phyloP scores from a whole-genome alignment of 2,797 vertebrate genomes.

The Schizothorax lantsangensis region DNA sequence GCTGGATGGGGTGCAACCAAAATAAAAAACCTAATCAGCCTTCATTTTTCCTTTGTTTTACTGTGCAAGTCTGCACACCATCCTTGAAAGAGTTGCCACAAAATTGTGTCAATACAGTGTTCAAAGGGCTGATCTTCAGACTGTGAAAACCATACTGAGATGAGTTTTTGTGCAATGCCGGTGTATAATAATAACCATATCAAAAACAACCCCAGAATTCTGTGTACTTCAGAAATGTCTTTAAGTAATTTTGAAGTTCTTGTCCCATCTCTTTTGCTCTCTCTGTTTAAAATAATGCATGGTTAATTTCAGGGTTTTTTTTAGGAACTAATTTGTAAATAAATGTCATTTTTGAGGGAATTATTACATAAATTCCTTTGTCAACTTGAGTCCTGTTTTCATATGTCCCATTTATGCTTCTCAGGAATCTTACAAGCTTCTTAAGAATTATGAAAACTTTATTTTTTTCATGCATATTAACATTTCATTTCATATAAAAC shows the following conservation, averaged over 20 bases:
- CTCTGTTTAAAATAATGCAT: background rate
- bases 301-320: background rate
- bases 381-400: background rate
- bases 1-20: background rate
- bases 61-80: background rate
- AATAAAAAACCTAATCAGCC: background rate
- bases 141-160: background rate
- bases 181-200: background rate
- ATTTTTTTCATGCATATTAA: slow-evolving; percentile 26
- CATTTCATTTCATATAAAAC: background rate
- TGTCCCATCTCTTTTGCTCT: background rate
- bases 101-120: background rate
- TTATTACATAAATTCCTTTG: slow-evolving; percentile 19
- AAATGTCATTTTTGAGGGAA: background rate
- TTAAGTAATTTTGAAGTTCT: background rate
- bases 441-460: background rate
- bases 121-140: slow-evolving; percentile 5
- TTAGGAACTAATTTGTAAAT: slow-evolving; percentile 16
- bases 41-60: background rate
- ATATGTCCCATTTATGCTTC: background rate
- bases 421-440: background rate
- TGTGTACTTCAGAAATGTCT: background rate
- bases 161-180: background rate
- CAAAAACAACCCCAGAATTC: background rate
- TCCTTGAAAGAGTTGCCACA: background rate